phyloP scores from a whole-genome alignment of 2,888 invertebrate genomes.

The Nephrotoma guestfalica region DNA sequence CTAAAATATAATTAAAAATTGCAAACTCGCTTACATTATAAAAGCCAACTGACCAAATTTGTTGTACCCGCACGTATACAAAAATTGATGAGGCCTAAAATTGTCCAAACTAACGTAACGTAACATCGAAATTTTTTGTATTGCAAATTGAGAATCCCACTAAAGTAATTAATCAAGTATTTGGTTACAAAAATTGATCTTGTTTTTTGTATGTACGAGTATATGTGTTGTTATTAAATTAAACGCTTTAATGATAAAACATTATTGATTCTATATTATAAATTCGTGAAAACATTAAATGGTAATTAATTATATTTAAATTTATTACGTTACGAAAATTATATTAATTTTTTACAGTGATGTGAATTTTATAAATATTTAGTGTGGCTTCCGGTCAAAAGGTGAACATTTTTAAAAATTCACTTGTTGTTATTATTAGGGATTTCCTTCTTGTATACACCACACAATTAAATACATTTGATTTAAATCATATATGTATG shows the following conservation, averaged over 20 bases:
- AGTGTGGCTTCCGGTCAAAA: not conserved
- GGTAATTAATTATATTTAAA: not conserved
- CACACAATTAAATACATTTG: not conserved
- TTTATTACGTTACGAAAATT: not conserved
- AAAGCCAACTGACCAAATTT: not conserved
- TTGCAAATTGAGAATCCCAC: not conserved
- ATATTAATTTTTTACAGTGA: not conserved
- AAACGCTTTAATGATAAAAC: not conserved
- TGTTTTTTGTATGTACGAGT: not conserved
- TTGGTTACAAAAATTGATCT: not conserved
- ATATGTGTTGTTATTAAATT: not conserved
- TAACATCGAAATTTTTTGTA: not conserved
- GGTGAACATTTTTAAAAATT: not conserved
- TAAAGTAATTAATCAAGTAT: not conserved
- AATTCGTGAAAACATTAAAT: not conserved
- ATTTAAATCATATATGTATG: not conserved
- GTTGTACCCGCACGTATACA: not conserved
- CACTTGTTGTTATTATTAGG: not conserved
- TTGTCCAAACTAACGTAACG: not conserved
- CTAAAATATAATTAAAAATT: not conserved
- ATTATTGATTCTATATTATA: not conserved
- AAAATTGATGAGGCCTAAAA: not conserved
- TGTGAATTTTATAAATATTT: not conserved
- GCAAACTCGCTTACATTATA: not conserved
- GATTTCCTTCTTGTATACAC: not conserved